Conservation (phyloP, 2,888 invertebrate species). For the Neoscelio sp. region DNA sequence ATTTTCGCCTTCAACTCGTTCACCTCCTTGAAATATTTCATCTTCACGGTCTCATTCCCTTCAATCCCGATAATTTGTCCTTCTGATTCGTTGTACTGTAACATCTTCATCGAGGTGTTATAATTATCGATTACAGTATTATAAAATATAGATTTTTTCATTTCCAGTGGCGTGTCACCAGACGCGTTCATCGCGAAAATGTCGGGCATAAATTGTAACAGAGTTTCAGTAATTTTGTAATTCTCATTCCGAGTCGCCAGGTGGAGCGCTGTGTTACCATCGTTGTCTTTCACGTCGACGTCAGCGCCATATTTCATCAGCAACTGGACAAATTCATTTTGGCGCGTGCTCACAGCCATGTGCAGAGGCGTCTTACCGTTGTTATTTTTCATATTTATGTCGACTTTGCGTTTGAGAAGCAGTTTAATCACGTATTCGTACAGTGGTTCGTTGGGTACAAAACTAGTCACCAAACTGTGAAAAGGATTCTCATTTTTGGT, state of each 20-base stretch:
- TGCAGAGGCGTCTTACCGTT: background rate
- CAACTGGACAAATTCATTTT: background rate
- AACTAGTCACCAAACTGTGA: too few relatives aligned
- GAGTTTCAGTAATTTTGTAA: background rate
- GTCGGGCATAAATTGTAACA: background rate
- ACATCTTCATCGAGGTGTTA: too few relatives aligned
- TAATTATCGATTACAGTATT: too few relatives aligned
- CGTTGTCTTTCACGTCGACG: background rate
- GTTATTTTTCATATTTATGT: constrained; percentile 4
- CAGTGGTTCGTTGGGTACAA: too few relatives aligned
- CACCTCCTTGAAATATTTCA: too few relatives aligned
- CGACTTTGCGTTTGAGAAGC: background rate
- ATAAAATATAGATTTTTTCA: too few relatives aligned
- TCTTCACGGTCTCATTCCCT: too few relatives aligned
- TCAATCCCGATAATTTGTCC: too few relatives aligned
- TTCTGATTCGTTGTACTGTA: too few relatives aligned
- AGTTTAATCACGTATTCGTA: background rate
- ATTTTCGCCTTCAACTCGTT: background rate
- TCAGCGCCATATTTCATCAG: constrained; percentile 1
- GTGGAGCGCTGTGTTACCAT: background rate
- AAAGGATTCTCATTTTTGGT: too few relatives aligned
- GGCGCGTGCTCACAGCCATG: background rate
- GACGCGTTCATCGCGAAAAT: too few relatives aligned
- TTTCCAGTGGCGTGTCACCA: too few relatives aligned
- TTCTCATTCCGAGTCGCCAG: background rate